Evolutionary conservation across 2,113 vertebrate genomes (phyloP), one percentile per base, ranked within the genome.

Genomic region (Oncorhynchus mykiss): DNA sequence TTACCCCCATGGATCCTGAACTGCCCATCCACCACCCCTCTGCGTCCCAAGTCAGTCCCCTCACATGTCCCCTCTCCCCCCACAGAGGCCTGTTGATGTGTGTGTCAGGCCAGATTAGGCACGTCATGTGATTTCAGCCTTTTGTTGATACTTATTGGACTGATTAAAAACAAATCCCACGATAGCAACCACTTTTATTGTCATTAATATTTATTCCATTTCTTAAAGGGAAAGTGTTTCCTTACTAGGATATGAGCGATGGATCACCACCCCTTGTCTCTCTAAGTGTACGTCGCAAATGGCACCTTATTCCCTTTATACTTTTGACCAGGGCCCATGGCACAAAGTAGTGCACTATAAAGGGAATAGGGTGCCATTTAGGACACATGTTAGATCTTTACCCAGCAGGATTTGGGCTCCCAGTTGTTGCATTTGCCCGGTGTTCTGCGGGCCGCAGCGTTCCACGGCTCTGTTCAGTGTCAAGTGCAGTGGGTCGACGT

Each of bases 401-500:
- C 89, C 80, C 79, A 86, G 82, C 73, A 79, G 85, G 85, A 87
- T 78, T 66, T 22, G 67, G 31, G 79, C 84, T 82, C 81, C 82
- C 62, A 2, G 74, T 66, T 2, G 8, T 75, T 80, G 18, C 72
- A 60, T 31, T 70, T 76, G 57, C 80, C 27, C 76, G 60, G 73
- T 65, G 79, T 76, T 82, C 82, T 74, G 59, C 72, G 39, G 2
- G 39, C 39, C 2, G 39, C 39, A 3, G 73, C 62, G 79, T 76
- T 82, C 82, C 77, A 51, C 72, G 22, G 1, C 77, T 83, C 91
- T 92, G 91, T 59, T 90, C 83, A 88, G 76, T 77, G 24, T 92
- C 90, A 91, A 76, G 54, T 11, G 6, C 71, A 39, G 9, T 25
- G 69, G 13, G 22, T 62, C 70, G 72, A 85, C 62, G 57, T 90